Conservation (phyloP, 2,113 vertebrate species). For the Coptodon rendalli region DNA sequence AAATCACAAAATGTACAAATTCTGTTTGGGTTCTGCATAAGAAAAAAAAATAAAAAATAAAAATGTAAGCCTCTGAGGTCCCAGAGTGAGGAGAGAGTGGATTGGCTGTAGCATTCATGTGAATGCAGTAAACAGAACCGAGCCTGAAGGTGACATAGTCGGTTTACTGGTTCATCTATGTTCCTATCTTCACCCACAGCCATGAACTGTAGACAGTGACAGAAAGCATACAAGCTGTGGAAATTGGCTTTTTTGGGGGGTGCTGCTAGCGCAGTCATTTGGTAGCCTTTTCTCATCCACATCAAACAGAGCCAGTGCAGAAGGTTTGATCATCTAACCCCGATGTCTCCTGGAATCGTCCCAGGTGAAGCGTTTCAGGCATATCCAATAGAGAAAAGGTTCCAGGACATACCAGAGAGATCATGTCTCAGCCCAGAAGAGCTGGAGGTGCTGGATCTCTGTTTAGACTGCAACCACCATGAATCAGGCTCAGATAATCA, state of each 20-base stretch:
- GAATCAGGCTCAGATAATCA: neutral
- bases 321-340: neutral
- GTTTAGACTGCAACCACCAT: neutral
- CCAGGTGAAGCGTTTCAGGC: neutral
- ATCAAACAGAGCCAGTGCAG: rapidly evolving
- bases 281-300: neutral
- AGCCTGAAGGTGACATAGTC: neutral
- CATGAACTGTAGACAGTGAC: neutral
- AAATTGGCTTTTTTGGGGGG: neutral
- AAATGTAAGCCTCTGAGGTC: neutral
- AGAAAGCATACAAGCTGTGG: neutral
- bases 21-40: neutral
- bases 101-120: neutral
- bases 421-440: neutral
- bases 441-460: neutral
- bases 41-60: too few species aligned
- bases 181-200: neutral
- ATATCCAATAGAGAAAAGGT: neutral
- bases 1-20: neutral
- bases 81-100: neutral
- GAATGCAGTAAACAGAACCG: neutral
- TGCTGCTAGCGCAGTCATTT: neutral
- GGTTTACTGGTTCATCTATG: neutral
- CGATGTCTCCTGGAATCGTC: neutral
- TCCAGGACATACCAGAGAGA: neutral